phyloP scores from a whole-genome alignment of 2,113 vertebrate species.

The Tinamus guttatus region DNA sequence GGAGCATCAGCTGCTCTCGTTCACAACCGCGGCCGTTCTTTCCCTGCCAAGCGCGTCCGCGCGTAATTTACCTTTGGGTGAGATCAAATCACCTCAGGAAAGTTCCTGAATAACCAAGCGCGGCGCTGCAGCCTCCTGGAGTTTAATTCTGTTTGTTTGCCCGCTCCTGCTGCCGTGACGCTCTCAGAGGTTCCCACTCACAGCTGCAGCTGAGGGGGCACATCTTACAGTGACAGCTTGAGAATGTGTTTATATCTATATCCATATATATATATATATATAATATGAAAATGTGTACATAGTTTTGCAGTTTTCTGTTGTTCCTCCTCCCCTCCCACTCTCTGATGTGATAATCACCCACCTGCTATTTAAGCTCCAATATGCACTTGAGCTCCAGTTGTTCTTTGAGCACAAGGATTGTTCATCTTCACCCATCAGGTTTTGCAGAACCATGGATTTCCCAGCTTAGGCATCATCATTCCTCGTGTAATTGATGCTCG shows the following conservation, averaged over 20 bases:
- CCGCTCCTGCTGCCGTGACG: conserved; percentile 42
- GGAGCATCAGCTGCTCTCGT: background rate
- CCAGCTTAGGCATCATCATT: background rate
- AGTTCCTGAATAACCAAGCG: conserved; percentile 48
- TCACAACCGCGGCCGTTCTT: conserved; percentile 20
- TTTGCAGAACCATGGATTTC: background rate
- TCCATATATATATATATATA: background rate
- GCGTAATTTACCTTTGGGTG: background rate
- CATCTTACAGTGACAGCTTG: background rate
- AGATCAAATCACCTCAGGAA: conserved; percentile 46
- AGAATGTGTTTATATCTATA: background rate
- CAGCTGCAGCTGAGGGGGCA: conserved; percentile 57
- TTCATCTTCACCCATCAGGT: background rate
- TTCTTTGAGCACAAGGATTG: background rate
- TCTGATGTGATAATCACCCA: background rate
- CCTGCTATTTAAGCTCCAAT: background rate
- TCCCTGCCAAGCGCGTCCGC: background rate
- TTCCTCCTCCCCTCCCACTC: background rate
- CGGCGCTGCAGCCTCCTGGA: conserved; percentile 48
- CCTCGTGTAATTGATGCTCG: background rate
- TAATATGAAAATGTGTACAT: background rate
- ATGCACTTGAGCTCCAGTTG: too few species aligned
- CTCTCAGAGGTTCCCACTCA: conserved; percentile 56
- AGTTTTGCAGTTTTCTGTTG: conserved; percentile 10
- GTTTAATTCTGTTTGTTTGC: conserved; percentile 59